Evolutionary conservation across 2,113 vertebrate species (phyloP).

Genomic region (Clupea harengus): DNA sequence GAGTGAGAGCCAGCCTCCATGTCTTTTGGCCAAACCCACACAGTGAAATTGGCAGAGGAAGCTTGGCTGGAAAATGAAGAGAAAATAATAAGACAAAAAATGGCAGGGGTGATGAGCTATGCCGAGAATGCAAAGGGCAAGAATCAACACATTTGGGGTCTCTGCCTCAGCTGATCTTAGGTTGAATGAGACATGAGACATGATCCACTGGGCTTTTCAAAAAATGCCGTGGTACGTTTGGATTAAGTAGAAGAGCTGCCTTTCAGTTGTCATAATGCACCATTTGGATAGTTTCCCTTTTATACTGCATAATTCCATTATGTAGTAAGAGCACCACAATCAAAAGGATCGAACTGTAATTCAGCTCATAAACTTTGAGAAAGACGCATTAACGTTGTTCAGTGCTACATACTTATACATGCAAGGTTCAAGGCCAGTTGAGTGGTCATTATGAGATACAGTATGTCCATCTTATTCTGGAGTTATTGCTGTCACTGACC

Average conservation of each 20-base stretch:
- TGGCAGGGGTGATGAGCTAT: slow-evolving; percentile 70
- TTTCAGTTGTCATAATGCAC: not conserved
- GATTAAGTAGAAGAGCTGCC: not conserved
- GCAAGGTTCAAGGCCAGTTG: too few species aligned
- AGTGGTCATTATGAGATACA: too few species aligned
- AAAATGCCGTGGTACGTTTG: not conserved
- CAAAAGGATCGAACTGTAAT: not conserved
- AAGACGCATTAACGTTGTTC: not conserved
- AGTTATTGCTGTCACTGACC: too few species aligned
- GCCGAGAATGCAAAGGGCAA: slow-evolving; percentile 76
- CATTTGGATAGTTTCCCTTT: not conserved
- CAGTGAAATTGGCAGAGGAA: slow-evolving; percentile 68
- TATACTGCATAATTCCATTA: not conserved
- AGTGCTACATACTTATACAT: too few species aligned
- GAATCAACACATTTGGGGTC: slow-evolving; percentile 70
- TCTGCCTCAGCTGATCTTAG: slow-evolving; percentile 52
- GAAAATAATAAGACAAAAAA: slow-evolving; percentile 56
- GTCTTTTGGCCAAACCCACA: slow-evolving; percentile 68
- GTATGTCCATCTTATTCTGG: too few species aligned
- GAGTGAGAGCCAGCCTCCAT: slow-evolving; percentile 58
- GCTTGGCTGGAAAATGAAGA: slow-evolving; percentile 65
- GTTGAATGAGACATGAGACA: not conserved
- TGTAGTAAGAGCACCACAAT: not conserved
- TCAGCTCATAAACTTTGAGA: not conserved
- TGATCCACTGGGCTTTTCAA: not conserved